These are phyloP conservation scores for Luscinia luscinia DNA, from an alignment of 2,797 vertebrate species.

Conservation along the genomic window DNA sequence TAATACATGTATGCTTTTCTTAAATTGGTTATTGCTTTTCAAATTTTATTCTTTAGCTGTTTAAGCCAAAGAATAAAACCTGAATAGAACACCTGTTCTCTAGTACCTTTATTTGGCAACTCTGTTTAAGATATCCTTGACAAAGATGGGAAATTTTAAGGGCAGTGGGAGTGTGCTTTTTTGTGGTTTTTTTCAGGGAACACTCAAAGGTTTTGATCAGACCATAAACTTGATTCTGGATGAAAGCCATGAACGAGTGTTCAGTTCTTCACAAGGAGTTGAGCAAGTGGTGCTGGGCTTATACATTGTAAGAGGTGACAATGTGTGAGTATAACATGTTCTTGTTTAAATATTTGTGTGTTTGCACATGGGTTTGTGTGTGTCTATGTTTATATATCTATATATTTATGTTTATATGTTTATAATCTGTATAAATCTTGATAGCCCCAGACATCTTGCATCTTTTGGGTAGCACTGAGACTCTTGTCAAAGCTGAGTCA, in stretches of 20 bases:
- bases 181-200: conserved; percentile 81
- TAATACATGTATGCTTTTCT: background rate
- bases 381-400: background rate
- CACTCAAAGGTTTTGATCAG: conserved; percentile 98
- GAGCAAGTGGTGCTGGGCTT: conserved; percentile 98
- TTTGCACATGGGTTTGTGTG: background rate
- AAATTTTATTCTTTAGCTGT: background rate
- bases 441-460: background rate
- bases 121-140: background rate
- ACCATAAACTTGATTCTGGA: conserved; percentile 99
- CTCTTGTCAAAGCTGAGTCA: background rate
- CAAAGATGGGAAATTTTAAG: background rate
- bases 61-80: background rate
- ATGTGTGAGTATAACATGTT: conserved; percentile 87
- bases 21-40: background rate
- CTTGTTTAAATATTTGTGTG: background rate
- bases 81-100: background rate
- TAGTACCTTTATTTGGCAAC: background rate
- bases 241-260: conserved; percentile 97
- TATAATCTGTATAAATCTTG: background rate
- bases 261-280: conserved; percentile 97
- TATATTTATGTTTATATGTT: background rate
- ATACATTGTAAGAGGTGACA: conserved; percentile 98
- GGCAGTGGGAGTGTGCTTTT: background rate
- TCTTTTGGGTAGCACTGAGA: background rate